phyloP scores from a whole-genome alignment of 1,140 invertebrate species.

The Lepidotrigona ventralis region DNA sequence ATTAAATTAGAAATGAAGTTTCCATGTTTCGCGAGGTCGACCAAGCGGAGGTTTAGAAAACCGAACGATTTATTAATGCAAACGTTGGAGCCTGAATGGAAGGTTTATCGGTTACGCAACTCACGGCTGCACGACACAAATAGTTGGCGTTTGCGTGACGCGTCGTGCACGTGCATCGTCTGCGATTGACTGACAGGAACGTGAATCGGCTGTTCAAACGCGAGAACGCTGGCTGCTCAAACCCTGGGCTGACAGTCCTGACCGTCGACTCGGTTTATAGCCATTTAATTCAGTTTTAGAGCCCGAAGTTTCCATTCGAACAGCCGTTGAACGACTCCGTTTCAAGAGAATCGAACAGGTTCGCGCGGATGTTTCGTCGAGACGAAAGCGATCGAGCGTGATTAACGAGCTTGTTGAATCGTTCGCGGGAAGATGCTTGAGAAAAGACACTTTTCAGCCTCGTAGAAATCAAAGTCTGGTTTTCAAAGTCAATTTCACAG shows the following conservation, averaged over 20 bases:
- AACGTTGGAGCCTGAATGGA: no score
- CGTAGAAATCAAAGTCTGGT: no score
- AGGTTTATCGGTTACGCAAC: constrained; percentile 39
- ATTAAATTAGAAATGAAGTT: background rate
- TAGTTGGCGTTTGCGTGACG: constrained; percentile 39
- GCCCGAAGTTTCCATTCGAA: background rate
- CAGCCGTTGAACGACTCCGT: background rate
- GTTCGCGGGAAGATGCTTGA: background rate
- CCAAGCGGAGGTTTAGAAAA: background rate
- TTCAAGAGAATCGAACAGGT: no score
- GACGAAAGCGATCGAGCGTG: background rate
- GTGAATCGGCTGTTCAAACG: constrained; percentile 47
- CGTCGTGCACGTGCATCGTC: constrained; percentile 25
- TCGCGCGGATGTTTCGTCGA: background rate
- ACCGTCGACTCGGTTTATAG: no score
- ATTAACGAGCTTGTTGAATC: background rate
- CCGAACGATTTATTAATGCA: background rate
- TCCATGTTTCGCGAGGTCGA: background rate
- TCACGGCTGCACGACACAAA: constrained; percentile 32
- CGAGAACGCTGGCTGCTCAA: background rate
- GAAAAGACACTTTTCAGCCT: no score
- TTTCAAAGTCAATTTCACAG: no score
- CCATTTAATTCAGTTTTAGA: background rate
- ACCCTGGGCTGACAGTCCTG: no score
- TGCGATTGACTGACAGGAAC: constrained; percentile 37